Evolutionary conservation across 2,888 invertebrate genomes (phyloP), one percentile per base, ranked within the genome.

Genomic region (Hydropsyche betteni): DNA sequence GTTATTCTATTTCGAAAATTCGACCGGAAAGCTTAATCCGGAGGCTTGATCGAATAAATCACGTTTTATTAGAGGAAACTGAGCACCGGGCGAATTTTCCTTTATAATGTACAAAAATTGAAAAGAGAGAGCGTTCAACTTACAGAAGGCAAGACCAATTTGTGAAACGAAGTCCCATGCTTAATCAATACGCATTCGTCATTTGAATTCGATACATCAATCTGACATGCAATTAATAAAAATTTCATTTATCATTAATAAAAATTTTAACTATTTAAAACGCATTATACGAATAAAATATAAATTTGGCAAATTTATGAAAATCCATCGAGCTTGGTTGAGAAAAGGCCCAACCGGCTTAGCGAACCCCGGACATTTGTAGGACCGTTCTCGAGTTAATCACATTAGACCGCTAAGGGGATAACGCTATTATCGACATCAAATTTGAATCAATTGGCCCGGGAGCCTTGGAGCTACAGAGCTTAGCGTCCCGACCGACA

Each of bases 181-280:
- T 76, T 74, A 69, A 74, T 76, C 53, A 68, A 76, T 76, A 73
- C 73, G 68, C 68, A 64, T 68, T 76, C 34, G 55, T 38, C 53
- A 64, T 51, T 69, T 68, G 50, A 69, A 71, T 75, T 75, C 68
- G 34, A 70, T 70, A 53, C 70, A 70, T 70, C 51, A 53, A 53
- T 70, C 34, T 70, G 70, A 70, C 69, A 51, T 51, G 51, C 69
- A 16, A 69, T 70, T 70, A 70, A 70, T 70, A 70, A 51, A 53
- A 70, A 53, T 53, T 70, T 38, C 24, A 24, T 2, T 24, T 24
- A 1, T 24, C 1, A 24, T 24, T 24, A 24, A 24, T 2, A 24
- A 24, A 24, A 24, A 24, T 24, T 24, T 2, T 24, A 24, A 24
- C 24, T 24, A 24, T 24, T 24, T 2, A 24, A 24, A 24, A 24